phyloP scores from a whole-genome alignment of 1,140 invertebrate genomes.

The Tetramorium alpestre region DNA sequence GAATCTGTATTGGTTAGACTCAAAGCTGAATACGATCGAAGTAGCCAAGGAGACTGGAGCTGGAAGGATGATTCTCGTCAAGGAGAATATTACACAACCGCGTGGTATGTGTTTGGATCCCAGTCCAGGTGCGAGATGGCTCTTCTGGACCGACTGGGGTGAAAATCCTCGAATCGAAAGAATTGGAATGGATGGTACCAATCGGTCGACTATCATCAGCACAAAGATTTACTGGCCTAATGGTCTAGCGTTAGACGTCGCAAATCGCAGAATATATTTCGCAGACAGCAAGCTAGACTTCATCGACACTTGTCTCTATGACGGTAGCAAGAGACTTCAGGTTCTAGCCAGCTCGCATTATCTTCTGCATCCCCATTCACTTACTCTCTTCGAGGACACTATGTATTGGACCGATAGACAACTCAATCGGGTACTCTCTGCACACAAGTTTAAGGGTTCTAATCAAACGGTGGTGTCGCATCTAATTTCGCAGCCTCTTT shows the following conservation, averaged over 20 bases:
- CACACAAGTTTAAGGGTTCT: conserved; percentile 95
- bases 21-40: conserved; percentile 96
- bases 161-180: conserved; percentile 98
- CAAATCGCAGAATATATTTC: conserved; percentile 97
- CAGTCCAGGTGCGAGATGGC: conserved; percentile 92
- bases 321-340: conserved; percentile 95
- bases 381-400: conserved; percentile 96
- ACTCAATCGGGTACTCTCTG: conserved; percentile 94
- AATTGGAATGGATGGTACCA: conserved; percentile 97
- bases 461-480: conserved; percentile 98
- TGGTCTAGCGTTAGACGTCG: conserved; percentile 97
- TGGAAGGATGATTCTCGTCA: conserved; percentile 93
- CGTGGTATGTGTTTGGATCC: conserved; percentile 98
- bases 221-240: conserved; percentile 99
- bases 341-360: conserved; percentile 96
- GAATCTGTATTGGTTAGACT: conserved; percentile 99
- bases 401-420: conserved; percentile 99
- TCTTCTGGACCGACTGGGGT: conserved; percentile 99
- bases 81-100: conserved; percentile 97
- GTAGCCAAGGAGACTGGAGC: conserved; percentile 95
- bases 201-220: conserved; percentile 94
- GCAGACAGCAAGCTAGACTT: conserved; percentile 99
- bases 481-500: conserved; percentile 96
- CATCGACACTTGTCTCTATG: conserved; percentile 99
- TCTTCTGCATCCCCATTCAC: conserved; percentile 97